Evolutionary conservation across 1,140 invertebrate species (phyloP).

Genomic region (Zaprionus ghesquierei): DNA sequence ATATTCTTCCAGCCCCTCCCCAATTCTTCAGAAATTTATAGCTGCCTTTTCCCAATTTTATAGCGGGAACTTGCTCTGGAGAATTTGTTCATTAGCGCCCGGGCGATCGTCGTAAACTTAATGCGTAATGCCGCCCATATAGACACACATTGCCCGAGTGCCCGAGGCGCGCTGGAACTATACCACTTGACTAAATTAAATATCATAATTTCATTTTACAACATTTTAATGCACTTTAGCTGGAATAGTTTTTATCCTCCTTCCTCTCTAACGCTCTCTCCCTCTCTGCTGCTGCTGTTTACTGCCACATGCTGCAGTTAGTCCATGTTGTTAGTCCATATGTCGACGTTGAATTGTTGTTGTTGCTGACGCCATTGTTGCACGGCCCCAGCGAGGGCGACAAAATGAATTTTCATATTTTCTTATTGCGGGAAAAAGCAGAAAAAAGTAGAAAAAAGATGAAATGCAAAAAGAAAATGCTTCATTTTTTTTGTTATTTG

Average conservation of each 20-base stretch:
- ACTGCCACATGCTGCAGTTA: constrained; percentile 14
- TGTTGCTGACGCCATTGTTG: constrained; percentile 71
- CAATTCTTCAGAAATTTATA: neutral
- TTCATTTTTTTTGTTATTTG: constrained; percentile 13
- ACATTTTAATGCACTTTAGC: constrained; percentile 72
- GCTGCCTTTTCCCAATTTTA: neutral
- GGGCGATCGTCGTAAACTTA: constrained; percentile 27
- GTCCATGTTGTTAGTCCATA: constrained; percentile 12
- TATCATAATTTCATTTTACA: constrained; percentile 64
- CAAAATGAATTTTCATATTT: constrained; percentile 79
- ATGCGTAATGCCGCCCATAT: constrained; percentile 22
- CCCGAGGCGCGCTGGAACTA: neutral
- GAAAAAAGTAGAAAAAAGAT: neutral
- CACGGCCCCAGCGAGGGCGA: constrained; percentile 30
- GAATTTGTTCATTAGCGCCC: constrained; percentile 15
- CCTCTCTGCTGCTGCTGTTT: neutral
- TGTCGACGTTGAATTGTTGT: constrained; percentile 32
- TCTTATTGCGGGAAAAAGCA: constrained; percentile 45
- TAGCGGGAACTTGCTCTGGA: no score
- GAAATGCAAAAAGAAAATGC: constrained; percentile 26
- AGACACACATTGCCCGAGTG: constrained; percentile 26
- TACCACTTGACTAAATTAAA: constrained; percentile 68
- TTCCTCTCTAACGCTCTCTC: neutral
- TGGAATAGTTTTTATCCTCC: constrained; percentile 36
- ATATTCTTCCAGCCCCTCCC: no score